phyloP scores from a whole-genome alignment of 2,888 invertebrate species.

The Ophonus ardosiacus region DNA sequence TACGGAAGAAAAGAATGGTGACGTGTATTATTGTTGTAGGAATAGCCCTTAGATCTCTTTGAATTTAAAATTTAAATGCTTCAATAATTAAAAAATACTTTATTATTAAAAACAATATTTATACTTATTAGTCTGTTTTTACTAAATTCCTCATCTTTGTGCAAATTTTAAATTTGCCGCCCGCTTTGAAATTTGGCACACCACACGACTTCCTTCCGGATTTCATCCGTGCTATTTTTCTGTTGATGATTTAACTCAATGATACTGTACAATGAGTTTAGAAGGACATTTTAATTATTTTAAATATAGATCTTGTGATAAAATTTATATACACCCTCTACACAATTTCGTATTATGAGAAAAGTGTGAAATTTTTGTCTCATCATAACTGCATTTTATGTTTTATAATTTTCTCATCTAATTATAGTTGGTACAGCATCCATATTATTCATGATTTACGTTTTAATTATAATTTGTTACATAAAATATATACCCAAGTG shows the following conservation, averaged over 20 bases:
- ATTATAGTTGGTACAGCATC: not conserved
- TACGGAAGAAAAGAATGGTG: no score
- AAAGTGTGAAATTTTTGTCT: constrained; percentile 7
- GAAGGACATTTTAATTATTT: constrained; percentile 49
- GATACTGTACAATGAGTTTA: constrained; percentile 34
- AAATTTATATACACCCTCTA: constrained; percentile 32
- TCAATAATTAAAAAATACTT: no score
- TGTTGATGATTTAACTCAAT: constrained; percentile 40
- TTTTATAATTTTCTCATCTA: constrained; percentile 18
- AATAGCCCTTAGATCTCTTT: no score
- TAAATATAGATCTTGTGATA: constrained; percentile 12
- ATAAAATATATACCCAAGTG: not conserved
- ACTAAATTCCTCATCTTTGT: not conserved
- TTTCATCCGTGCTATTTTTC: constrained; percentile 11
- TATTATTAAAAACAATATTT: no score
- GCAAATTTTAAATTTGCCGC: not conserved
- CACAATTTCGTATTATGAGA: constrained; percentile 18
- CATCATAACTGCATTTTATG: not conserved
- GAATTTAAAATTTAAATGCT: no score
- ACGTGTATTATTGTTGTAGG: no score
- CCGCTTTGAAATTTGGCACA: constrained; percentile 23
- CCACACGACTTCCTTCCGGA: constrained; percentile 17
- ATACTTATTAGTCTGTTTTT: no score
- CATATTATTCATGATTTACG: not conserved
- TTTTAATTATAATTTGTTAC: not conserved